Evolutionary conservation across 2,797 vertebrate genomes (phyloP), one percentile per base, ranked within the genome.

Genomic region (Sebastes baramenuke): DNA sequence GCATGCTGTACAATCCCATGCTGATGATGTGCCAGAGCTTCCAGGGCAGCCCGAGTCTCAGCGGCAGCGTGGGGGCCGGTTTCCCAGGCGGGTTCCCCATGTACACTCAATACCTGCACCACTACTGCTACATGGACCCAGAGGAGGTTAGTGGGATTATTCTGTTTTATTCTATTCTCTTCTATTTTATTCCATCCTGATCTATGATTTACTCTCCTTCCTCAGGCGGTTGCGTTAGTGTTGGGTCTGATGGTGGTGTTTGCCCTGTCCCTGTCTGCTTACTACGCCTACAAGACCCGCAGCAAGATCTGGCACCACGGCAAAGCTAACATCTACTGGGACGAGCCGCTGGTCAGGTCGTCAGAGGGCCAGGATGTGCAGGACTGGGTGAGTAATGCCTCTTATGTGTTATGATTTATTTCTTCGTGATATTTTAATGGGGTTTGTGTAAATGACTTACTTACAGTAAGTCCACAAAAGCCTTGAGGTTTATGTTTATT

Each of bases 121-220:
- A 97, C 88, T 97, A 97, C 94, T 97, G 97, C 89, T 96, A 94
- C 58, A 97, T 98, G 94, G 97, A 98, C 88, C 96, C 97, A 0
- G 97, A 97, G 81, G 97, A 98, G 96, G 97, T 92, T 2, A 25
- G 86, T 20, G 3, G 16, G 32, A 25, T 60, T 61, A 24, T 71
- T 77, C 20, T 52, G 4, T 60, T 72, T 38, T 3, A 29, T 20
- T 75, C 1, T 18, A 18, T 13, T 80, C 14, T 22, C n/a, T 3
- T 62, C 5, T 27, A 1, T 49, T 65, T 42, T 7, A 4, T 67
- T 70, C 10, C 11, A 1, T 71, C 55, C 34, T 58, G n/a, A 59
- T 36, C 8, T 32, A 42, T 32, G 5, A 38, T 72, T 67, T 3
- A 2, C 30, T 52, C 2, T 55, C 18, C 59, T 10, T 75, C 30